phyloP scores from a whole-genome alignment of 2,888 invertebrate genomes.

The Acanthosepion esculentum region DNA sequence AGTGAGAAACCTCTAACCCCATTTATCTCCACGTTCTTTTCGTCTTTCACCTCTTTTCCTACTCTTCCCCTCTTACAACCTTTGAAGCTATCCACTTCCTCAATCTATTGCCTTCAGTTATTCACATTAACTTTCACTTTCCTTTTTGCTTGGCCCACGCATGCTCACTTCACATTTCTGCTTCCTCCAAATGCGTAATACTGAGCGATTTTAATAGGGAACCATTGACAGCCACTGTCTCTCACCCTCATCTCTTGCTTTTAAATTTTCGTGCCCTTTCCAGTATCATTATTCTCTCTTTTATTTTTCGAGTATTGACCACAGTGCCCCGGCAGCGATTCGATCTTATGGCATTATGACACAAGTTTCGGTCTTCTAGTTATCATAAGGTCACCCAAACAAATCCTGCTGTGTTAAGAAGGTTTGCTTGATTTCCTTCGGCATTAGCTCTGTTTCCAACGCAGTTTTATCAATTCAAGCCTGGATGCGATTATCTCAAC shows the following conservation, averaged over 20 bases:
- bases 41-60: background rate
- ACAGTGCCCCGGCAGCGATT: background rate
- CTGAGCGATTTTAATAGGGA: background rate
- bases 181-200: background rate
- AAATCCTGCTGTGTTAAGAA: background rate
- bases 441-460: background rate
- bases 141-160: background rate
- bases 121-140: background rate
- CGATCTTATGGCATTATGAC: slow-evolving; percentile 21
- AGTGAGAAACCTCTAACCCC: background rate
- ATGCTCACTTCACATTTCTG: background rate
- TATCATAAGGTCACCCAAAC: background rate
- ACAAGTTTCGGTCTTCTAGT: background rate
- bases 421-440: background rate
- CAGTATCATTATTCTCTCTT: background rate
- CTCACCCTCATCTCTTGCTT: background rate
- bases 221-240: background rate
- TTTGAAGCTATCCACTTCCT: background rate
- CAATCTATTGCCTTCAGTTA: slow-evolving; percentile 1
- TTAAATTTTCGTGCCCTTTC: background rate
- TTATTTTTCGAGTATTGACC: background rate
- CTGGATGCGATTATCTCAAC: background rate
- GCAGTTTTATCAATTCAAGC: background rate
- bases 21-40: background rate
- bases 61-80: background rate